Conservation (phyloP, 2,113 vertebrate genomes). For the Rhinopomastus cyanomelas region DNA sequence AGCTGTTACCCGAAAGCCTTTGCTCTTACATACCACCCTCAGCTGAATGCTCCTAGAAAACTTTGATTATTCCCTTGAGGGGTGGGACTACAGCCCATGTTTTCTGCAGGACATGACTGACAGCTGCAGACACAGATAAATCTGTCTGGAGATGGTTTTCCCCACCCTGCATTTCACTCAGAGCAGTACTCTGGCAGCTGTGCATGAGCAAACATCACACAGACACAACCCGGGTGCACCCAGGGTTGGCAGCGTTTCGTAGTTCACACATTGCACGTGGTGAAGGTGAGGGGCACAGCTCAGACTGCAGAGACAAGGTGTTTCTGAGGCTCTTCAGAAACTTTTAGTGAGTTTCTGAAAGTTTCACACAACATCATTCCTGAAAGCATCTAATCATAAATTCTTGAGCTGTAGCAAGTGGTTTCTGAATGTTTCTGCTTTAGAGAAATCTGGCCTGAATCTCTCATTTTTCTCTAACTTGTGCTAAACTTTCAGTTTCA, state of each 20-base stretch:
- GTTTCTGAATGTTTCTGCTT: neutral
- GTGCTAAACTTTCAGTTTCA: neutral
- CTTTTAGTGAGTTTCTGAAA: neutral
- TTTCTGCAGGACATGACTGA: neutral
- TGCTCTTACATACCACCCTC: neutral
- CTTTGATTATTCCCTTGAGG: neutral
- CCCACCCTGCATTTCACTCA: neutral
- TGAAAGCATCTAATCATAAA: neutral
- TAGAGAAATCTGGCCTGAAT: neutral
- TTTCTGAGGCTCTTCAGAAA: neutral
- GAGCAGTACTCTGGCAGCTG: neutral
- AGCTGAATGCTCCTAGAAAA: neutral
- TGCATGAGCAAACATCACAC: neutral
- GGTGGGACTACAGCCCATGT: accelerated
- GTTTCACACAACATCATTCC: neutral
- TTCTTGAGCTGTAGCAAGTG: neutral
- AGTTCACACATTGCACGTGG: neutral
- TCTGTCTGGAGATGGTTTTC: neutral
- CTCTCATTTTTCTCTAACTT: neutral
- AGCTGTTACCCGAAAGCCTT: neutral
- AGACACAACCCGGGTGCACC: neutral
- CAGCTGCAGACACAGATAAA: neutral
- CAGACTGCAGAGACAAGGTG: neutral
- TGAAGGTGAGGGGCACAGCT: neutral
- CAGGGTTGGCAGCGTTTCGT: neutral